Conservation (phyloP, 2,888 invertebrate species). For the Panopea generosa region DNA sequence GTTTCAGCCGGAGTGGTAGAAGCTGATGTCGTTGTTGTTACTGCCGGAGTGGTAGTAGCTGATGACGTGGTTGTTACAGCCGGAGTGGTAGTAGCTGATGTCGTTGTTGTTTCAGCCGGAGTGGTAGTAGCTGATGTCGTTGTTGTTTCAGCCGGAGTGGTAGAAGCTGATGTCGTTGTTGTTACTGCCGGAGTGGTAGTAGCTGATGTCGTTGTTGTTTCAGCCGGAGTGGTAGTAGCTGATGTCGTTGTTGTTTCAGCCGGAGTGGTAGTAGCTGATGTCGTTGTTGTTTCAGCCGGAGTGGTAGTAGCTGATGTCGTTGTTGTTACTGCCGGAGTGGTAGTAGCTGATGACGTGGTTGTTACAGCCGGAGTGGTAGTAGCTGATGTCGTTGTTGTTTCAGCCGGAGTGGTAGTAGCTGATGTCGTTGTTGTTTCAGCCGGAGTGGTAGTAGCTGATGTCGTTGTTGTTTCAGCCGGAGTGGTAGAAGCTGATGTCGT, state of each 20-base stretch:
- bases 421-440: not conserved
- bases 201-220: too few relatives aligned
- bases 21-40: too few relatives aligned
- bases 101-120: conserved; percentile 19
- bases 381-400: conserved; percentile 7
- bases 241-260: too few relatives aligned
- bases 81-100: conserved; percentile 20
- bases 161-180: conserved; percentile 9
- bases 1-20: too few relatives aligned
- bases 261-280: conserved; percentile 21
- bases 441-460: conserved; percentile 2
- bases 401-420: not conserved
- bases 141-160: conserved; percentile 19
- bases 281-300: conserved; percentile 18
- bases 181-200: conserved; percentile 25
- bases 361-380: conserved; percentile 15
- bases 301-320: conserved; percentile 15
- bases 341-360: conserved; percentile 8
- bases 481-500: not conserved
- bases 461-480: not conserved
- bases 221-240: too few relatives aligned
- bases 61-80: conserved; percentile 1
- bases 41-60: conserved; percentile 11
- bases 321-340: conserved; percentile 14
- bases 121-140: conserved; percentile 16